These are phyloP conservation scores for Tinamus guttatus DNA, from an alignment of 2,113 vertebrate genomes.

Conservation along the genomic window DNA sequence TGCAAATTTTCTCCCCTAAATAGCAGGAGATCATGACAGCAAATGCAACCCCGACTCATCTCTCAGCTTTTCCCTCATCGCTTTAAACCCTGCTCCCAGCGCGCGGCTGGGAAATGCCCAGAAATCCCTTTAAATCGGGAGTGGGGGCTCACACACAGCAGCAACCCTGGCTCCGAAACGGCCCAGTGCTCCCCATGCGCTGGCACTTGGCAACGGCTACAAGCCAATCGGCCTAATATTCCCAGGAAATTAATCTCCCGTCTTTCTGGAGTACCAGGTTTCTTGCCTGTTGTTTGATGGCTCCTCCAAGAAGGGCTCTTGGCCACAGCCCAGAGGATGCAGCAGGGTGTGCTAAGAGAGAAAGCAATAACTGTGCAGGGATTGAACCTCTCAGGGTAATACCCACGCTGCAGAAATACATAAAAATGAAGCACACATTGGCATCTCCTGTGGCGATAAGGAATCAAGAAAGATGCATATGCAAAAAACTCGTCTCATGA, in stretches of 20 bases:
- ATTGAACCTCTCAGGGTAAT: not conserved
- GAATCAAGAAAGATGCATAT: not conserved
- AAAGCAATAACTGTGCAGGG: not conserved
- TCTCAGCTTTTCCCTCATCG: not conserved
- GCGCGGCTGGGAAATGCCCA: not conserved
- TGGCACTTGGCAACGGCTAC: not conserved
- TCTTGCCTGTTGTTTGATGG: not conserved
- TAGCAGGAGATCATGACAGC: not conserved
- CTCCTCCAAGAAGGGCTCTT: not conserved
- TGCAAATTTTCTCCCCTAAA: not conserved
- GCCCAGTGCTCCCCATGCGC: not conserved
- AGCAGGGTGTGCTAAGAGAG: not conserved
- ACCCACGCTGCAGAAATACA: not conserved
- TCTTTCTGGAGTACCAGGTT: not conserved
- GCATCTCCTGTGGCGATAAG: not conserved
- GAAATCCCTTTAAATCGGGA: not conserved
- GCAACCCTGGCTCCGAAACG: not conserved
- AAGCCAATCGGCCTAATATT: not conserved
- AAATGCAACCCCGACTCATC: no score
- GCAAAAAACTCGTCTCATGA: not conserved
- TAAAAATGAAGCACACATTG: not conserved
- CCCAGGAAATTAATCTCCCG: not conserved
- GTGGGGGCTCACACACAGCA: not conserved
- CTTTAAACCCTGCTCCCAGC: not conserved
- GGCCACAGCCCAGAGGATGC: not conserved